A percentile compares a stretch with the other conserved stretches of the same genome.
phyloP scores from a whole-genome alignment of 2,888 invertebrate species.

The Chironomus tentans region DNA sequence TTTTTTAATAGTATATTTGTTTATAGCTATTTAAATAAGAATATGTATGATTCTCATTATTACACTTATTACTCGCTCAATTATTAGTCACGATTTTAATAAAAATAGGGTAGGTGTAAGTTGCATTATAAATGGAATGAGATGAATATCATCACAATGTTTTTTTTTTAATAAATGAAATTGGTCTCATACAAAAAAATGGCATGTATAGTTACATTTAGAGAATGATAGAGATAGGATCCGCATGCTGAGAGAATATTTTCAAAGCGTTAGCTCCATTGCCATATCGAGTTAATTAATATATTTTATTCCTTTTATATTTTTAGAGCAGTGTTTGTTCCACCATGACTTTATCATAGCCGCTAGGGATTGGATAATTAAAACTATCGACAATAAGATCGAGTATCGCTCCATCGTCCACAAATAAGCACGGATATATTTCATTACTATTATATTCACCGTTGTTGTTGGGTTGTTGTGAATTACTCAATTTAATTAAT shows the following conservation, averaged over 20 bases:
- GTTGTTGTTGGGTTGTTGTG: not conserved
- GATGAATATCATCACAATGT: not conserved
- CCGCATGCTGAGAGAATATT: not conserved
- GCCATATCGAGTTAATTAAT: not conserved
- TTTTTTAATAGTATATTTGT: too few relatives aligned
- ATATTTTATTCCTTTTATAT: constrained; percentile 30
- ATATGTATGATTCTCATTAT: not conserved
- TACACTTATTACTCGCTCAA: not conserved
- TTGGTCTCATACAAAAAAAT: not conserved
- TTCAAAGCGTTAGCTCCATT: not conserved
- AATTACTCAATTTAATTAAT: constrained; percentile 36
- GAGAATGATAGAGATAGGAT: not conserved
- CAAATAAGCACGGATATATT: constrained; percentile 48
- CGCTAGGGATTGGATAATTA: constrained; percentile 69
- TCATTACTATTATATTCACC: constrained; percentile 10
- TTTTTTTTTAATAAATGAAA: not conserved
- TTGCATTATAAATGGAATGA: not conserved
- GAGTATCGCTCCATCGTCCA: constrained; percentile 95
- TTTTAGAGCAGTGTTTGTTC: constrained; percentile 90
- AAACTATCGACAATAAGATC: constrained; percentile 91
- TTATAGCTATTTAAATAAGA: not conserved
- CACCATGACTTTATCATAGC: constrained; percentile 91
- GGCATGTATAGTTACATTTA: not conserved
- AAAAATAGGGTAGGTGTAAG: not conserved
- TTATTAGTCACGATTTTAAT: not conserved